phyloP scores from a whole-genome alignment of 2,888 invertebrate species.

The Antheraea assamensis region DNA sequence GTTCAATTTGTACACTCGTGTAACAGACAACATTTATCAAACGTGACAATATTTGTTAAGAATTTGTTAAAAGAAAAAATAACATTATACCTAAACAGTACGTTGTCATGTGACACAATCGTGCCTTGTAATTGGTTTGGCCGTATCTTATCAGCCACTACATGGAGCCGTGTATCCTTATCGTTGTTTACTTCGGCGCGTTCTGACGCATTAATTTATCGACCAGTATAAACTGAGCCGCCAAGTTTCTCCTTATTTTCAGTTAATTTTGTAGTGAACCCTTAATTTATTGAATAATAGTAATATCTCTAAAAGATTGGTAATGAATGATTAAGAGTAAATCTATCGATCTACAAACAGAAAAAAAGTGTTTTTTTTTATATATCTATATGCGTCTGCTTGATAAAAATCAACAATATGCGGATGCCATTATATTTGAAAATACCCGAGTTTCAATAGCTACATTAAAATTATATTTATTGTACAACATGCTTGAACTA shows the following conservation, averaged over 20 bases:
- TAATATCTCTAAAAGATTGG: neutral
- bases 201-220: slow-evolving; percentile 40
- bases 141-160: slow-evolving; percentile 56
- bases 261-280: neutral
- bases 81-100: slow-evolving; percentile 35
- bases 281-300: neutral
- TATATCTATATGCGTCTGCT: no score
- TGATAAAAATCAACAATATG: neutral
- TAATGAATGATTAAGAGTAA: neutral
- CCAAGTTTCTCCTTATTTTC: slow-evolving; percentile 19
- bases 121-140: slow-evolving; percentile 56
- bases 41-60: neutral
- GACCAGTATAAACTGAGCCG: slow-evolving; percentile 32
- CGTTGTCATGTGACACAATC: slow-evolving; percentile 41
- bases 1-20: neutral
- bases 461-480: no score
- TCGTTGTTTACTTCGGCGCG: slow-evolving; percentile 48
- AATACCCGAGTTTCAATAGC: neutral
- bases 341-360: neutral
- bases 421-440: neutral
- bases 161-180: slow-evolving; percentile 46
- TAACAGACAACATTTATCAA: neutral
- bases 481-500: no score
- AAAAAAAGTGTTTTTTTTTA: no score
- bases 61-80: slow-evolving; percentile 5